Evolutionary conservation across 1,140 invertebrate species (phyloP), one percentile per base, ranked within the genome.

Genomic region (Drosophila subpulchrella): DNA sequence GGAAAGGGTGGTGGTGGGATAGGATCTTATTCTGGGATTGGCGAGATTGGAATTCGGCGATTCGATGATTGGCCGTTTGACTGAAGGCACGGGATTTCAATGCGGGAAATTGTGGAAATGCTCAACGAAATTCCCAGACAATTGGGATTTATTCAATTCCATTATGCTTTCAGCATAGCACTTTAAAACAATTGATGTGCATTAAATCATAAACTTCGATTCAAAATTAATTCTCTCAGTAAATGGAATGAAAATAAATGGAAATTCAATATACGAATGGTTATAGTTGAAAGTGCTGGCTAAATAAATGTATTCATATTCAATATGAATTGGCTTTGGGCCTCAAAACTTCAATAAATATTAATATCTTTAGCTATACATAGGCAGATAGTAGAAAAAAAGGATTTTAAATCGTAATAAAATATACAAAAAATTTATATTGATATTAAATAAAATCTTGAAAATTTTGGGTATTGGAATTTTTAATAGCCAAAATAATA

Each of bases 1-100:
- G 30, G 7, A 6, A 13, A 11, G 41, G 41, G 7, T 30, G 20
- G 20, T 20, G 20, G 20, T 20, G 20, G 0, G 20, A 30, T 20
- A 17, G 10, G 10, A 7, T 27, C 15, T 36, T 24, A 56, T 57
- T 67, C 20, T 42, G 13, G 30, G n/a, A 20, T 54, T 36, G 61
- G 41, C 13, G n/a, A 73, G 67, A 61, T 73, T 73, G 70, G 42
- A 61, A 73, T 72, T 73, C 48, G 67, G 48, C 57, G 47, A 76
- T 80, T 84, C 62, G 75, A 48, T 59, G 62, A 82, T 82, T 82
- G 63, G 41, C 58, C 70, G 68, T 61, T 78, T 53, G 59, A 51
- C 59, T 74, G 12, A 11, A n/a, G 56, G 39, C 58, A 59, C 46
- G 20, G 59, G 38, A 30, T 38, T 61, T 30, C 15, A 30, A 30